phyloP scores from a whole-genome alignment of 1,140 invertebrate species.

The Sarcophaga peregrina region DNA sequence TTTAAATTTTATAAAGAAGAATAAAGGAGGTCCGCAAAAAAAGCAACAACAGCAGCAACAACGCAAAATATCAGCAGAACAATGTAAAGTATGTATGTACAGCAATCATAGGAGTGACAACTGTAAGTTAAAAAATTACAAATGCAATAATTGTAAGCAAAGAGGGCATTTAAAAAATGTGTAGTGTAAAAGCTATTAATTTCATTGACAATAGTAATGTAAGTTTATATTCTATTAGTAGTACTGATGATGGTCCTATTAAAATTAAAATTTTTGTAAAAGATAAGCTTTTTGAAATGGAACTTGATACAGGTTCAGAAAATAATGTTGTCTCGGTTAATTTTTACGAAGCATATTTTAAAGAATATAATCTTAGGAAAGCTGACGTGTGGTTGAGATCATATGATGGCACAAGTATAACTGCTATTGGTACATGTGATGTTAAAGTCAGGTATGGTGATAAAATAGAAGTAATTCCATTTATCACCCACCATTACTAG shows the following conservation, averaged over 20 bases:
- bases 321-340: too few relatives aligned
- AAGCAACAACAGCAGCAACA: neutral
- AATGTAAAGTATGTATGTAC: constrained; percentile 50
- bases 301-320: constrained; percentile 43
- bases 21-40: neutral
- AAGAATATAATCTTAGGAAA: too few relatives aligned
- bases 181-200: constrained; percentile 19
- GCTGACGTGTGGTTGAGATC: too few relatives aligned
- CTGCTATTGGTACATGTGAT: too few relatives aligned
- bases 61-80: too few relatives aligned
- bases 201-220: too few relatives aligned
- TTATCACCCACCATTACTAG: constrained; percentile 52
- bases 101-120: constrained; percentile 42
- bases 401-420: too few relatives aligned
- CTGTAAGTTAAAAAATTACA: constrained; percentile 47
- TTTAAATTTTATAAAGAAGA: neutral
- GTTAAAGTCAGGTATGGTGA: constrained; percentile 10
- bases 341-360: too few relatives aligned
- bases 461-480: constrained; percentile 41
- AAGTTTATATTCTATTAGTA: too few relatives aligned
- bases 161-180: constrained; percentile 51
- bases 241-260: too few relatives aligned
- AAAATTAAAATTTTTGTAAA: too few relatives aligned
- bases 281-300: neutral
- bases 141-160: constrained; percentile 45